Conservation (phyloP, 30 jellyfish, hydroid and myxozoan genomes). For the Pelagia noctiluca region DNA sequence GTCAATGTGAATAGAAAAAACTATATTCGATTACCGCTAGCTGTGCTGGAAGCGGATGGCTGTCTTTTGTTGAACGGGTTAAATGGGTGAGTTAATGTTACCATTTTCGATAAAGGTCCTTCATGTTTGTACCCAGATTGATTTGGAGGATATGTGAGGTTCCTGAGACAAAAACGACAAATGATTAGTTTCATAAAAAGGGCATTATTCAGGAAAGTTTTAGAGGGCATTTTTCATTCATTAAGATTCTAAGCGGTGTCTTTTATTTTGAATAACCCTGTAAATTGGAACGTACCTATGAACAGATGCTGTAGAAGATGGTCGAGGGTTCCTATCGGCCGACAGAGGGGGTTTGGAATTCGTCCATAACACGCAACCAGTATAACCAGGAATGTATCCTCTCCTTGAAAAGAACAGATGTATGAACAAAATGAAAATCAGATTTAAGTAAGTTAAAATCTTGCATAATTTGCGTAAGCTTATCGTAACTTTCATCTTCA, state of each 20-base stretch:
- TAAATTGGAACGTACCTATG: constrained; percentile 67
- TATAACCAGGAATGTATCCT: constrained; percentile 89
- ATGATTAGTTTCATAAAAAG: background rate
- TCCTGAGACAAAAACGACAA: constrained; percentile 65
- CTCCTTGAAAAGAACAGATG: constrained; percentile 73
- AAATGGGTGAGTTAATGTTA: constrained; percentile 86
- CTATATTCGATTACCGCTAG: constrained; percentile 73
- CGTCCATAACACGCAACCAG: constrained; percentile 76
- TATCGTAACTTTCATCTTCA: too few relatives aligned
- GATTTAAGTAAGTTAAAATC: too few relatives aligned
- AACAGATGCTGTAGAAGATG: constrained; percentile 84
- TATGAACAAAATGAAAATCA: too few relatives aligned
- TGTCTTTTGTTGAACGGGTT: constrained; percentile 80
- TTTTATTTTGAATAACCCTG: too few relatives aligned
- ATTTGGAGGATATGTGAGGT: constrained; percentile 38
- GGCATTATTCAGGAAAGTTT: background rate
- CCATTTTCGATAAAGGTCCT: constrained; percentile 89
- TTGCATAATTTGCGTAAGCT: too few relatives aligned
- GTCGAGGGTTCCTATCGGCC: constrained; percentile 81
- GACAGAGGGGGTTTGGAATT: constrained; percentile 68
- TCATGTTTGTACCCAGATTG: constrained; percentile 65
- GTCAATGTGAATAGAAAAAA: too few relatives aligned
- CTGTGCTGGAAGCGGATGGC: constrained; percentile 69
- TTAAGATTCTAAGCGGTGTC: too few relatives aligned
- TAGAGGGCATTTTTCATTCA: background rate